Evolutionary conservation across 2,888 invertebrate species (phyloP).

Genomic region (Cordylochernes scorpioides): DNA sequence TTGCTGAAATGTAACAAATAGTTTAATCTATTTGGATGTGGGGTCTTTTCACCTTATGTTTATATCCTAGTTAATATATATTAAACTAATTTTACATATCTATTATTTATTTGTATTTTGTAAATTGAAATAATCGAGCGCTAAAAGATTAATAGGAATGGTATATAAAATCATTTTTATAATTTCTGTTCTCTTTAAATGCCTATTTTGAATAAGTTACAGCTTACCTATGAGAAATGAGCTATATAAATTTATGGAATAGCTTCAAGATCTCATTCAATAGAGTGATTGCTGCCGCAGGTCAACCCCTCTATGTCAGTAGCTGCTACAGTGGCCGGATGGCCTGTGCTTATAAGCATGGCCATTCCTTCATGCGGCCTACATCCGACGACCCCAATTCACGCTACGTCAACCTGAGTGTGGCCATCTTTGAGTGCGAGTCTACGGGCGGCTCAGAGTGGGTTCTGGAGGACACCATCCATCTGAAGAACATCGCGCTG

Average conservation of each 20-base stretch:
- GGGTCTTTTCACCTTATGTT: too few species aligned
- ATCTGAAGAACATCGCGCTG: conserved; percentile 65
- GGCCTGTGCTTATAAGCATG: conserved; percentile 86
- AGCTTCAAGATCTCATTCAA: too few species aligned
- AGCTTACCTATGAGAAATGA: background rate
- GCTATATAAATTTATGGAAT: too few species aligned
- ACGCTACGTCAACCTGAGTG: conserved; percentile 61
- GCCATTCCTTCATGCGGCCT: conserved; percentile 57
- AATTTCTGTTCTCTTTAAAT: background rate
- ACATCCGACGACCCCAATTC: conserved; percentile 46
- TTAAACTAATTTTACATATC: too few species aligned
- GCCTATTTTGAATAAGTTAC: background rate
- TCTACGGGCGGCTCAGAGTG: conserved; percentile 71
- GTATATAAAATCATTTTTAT: too few species aligned
- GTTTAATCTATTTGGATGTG: too few species aligned
- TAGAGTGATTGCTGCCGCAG: conserved; percentile 28
- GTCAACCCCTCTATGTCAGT: conserved; percentile 67
- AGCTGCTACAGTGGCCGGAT: conserved; percentile 92
- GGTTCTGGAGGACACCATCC: conserved; percentile 82
- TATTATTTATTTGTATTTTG: too few species aligned
- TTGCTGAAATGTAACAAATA: too few species aligned
- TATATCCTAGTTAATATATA: too few species aligned
- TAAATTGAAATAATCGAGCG: too few species aligned
- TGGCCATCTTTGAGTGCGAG: conserved; percentile 95
- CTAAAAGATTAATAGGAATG: too few species aligned